Percentiles rank a stretch among this genome's conserved stretches.
Evolutionary conservation across 2,888 invertebrate species (phyloP).

Genomic region (Drosophila mimetica): DNA sequence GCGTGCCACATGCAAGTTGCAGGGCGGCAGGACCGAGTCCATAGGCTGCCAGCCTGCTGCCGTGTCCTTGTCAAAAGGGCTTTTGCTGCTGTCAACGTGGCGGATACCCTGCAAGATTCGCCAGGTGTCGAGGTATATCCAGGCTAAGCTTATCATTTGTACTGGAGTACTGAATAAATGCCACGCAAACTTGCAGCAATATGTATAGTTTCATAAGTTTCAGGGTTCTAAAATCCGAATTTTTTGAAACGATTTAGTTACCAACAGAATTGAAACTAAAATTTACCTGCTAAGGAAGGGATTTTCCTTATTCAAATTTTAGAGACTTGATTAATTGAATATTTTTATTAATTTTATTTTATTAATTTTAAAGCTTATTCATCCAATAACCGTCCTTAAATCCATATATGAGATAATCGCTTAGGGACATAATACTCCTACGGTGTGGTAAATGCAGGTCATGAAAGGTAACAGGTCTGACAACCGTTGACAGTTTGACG

Average conservation of each 20-base stretch:
- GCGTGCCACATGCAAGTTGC: conserved; percentile 66
- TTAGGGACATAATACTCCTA: neutral
- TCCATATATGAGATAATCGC: too few species aligned
- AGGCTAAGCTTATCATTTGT: neutral
- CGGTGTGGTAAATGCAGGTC: conserved; percentile 3
- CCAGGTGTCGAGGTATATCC: conserved; percentile 16
- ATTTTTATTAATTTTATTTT: too few species aligned
- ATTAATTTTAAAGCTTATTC: too few species aligned
- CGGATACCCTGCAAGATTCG: conserved; percentile 16
- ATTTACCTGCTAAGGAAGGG: too few species aligned
- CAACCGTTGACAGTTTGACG: conserved; percentile 36
- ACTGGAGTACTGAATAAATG: too few species aligned
- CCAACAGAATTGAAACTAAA: neutral
- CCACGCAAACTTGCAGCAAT: neutral
- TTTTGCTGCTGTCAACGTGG: conserved; percentile 47
- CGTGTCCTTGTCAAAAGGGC: conserved; percentile 49
- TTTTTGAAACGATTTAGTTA: neutral
- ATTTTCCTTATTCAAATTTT: too few species aligned
- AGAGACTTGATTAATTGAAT: too few species aligned
- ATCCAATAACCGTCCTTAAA: too few species aligned
- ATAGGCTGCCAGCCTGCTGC: conserved; percentile 23
- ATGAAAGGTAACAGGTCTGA: conserved; percentile 18
- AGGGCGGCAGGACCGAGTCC: conserved; percentile 26
- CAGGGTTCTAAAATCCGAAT: too few species aligned
- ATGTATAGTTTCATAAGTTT: too few species aligned